phyloP scores from a whole-genome alignment of 2,113 vertebrate species.

The Trochalopteron elliotii region DNA sequence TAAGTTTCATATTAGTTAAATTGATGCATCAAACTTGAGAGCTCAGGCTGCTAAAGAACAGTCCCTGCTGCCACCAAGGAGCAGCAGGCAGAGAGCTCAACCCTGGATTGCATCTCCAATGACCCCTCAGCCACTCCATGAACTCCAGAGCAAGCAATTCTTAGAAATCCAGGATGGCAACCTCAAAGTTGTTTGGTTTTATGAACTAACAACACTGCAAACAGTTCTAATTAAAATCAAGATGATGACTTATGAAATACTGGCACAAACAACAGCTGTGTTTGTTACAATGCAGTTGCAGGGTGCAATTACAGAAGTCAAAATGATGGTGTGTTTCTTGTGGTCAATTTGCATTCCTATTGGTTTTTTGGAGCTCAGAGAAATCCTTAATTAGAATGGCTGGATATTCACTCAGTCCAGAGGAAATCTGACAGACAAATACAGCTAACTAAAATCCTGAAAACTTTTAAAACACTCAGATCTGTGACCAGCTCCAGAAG shows the following conservation, averaged over 20 bases:
- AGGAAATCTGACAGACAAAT: neutral
- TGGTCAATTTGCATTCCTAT: neutral
- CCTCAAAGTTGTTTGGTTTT: neutral
- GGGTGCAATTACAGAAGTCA: neutral
- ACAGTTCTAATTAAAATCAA: neutral
- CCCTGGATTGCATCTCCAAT: neutral
- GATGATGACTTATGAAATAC: neutral
- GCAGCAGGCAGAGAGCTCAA: neutral
- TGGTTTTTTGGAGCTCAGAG: neutral
- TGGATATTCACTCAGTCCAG: neutral
- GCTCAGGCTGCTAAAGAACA: neutral
- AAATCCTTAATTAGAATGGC: neutral
- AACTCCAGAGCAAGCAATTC: neutral
- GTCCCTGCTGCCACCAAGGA: neutral
- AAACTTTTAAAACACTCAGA: neutral
- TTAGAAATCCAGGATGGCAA: neutral
- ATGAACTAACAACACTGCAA: neutral
- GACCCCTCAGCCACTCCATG: neutral
- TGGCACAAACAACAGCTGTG: neutral
- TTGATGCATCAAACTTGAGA: neutral
- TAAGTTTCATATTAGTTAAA: neutral
- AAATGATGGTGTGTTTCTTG: neutral
- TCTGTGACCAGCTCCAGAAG: neutral
- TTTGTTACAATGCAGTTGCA: neutral
- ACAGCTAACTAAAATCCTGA: neutral